Percentiles rank a stretch among this genome's conserved stretches.
Conservation (phyloP, 2,888 invertebrate genomes). For the Chymomyza amoena region DNA sequence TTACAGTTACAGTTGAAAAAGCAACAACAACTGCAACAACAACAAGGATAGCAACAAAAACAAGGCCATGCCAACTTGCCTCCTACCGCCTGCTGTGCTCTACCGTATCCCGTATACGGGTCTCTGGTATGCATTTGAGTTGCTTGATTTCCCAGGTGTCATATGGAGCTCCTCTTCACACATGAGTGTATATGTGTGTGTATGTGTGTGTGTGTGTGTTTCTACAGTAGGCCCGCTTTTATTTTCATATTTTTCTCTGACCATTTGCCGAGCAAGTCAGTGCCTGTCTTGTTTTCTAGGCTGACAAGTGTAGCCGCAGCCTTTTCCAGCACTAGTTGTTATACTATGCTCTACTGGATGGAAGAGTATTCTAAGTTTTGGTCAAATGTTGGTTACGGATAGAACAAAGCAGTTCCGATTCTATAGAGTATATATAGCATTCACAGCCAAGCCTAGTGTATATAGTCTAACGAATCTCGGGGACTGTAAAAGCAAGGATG, state of each 20-base stretch:
- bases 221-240: slow-evolving; percentile 23
- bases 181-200: slow-evolving; percentile 1
- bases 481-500: no score
- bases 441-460: no score
- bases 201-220: background rate
- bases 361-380: no score
- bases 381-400: background rate
- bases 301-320: slow-evolving; percentile 32
- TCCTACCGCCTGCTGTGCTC: background rate
- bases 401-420: background rate
- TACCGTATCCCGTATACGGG: background rate
- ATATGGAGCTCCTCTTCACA: slow-evolving; percentile 18
- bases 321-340: background rate
- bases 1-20: slow-evolving; percentile 54
- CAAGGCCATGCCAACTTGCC: slow-evolving; percentile 10
- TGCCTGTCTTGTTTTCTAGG: slow-evolving; percentile 33
- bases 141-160: slow-evolving; percentile 69
- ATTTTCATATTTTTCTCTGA: slow-evolving; percentile 59
- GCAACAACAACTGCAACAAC: slow-evolving; percentile 42
- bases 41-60: slow-evolving; percentile 31
- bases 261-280: slow-evolving; percentile 34
- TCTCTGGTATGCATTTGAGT: slow-evolving; percentile 49
- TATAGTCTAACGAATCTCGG: no score
- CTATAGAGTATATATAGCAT: no score
- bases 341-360: no score